Base-by-base conservation (phyloP, 2,113 vertebrate species). In the Cryptomyrus ogoouensis region DNA sequence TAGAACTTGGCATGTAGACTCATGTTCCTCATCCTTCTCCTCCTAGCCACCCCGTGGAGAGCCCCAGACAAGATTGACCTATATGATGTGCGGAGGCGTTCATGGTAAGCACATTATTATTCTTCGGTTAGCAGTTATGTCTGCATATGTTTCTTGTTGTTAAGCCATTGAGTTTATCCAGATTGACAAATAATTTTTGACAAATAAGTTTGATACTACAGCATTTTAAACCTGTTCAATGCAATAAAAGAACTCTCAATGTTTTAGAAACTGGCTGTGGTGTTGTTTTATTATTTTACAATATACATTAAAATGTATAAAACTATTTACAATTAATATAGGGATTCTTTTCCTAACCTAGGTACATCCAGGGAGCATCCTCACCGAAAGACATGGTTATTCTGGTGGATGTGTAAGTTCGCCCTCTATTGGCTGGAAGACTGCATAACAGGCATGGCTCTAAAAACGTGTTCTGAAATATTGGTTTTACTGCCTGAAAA, bases 321-420 rank as follows among this genome's bases (percentile, higher is more conserved):
- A 52, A 87, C 10, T 19, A 31, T 87, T 27, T 53, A 17, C 49
- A 49, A 86, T n/a, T 50, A 86, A 27, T 53, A 47, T 52, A n/a
- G 58, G 94, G 88, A 93, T 46, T 77, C 44, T 3, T 89, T 93
- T 91, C 85, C 91, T 92, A 31, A 88, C 93, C 0, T 96, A 99
- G 98, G 98, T 99, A 99, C 90, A 99, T 99, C 93, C 98, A 99
- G 92, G 98, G 98, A 0, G 98, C 98, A 87, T 98, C 98, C 0
- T 99, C 98, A 27, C 98, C 98, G 2, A 99, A 99, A 95, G 98
- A 99, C 96, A 99, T 99, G 98, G 97, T 99, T 95, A 99, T 99
- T 96, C 98, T 99, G 0, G 98, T 99, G 93, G 98, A 99, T 0
- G 98, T 99, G 98, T 99, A 94, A 99, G 98, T 98, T 66, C 39